These are phyloP conservation scores for Larimichthys crocea DNA, from an alignment of 2,113 vertebrate species.

Conservation along the genomic window DNA sequence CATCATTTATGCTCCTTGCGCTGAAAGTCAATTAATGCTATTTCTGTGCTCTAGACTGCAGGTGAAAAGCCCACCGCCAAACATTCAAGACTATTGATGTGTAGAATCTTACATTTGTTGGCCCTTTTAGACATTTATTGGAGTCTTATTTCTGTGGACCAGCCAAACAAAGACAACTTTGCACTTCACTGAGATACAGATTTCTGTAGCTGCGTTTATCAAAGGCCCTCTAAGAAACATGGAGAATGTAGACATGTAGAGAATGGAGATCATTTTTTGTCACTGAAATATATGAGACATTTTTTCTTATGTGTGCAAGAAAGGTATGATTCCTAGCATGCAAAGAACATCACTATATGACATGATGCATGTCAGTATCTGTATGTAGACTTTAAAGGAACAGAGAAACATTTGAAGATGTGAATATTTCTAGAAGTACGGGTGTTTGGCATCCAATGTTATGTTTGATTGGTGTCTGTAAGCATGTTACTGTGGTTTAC, in stretches of 20 bases:
- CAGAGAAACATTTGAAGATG: background rate
- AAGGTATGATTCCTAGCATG: background rate
- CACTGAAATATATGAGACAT: background rate
- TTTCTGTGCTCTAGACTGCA: slow-evolving; percentile 25
- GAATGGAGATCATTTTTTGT: background rate
- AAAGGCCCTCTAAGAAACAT: background rate
- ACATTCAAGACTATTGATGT: background rate
- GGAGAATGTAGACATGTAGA: too few species aligned
- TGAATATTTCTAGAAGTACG: background rate
- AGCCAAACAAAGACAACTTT: background rate
- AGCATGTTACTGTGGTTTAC: slow-evolving; percentile 24
- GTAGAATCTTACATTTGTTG: background rate
- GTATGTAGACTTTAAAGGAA: background rate
- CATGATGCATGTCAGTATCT: background rate
- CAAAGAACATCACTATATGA: background rate
- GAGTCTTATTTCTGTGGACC: background rate
- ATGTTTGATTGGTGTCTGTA: background rate
- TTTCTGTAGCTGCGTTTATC: background rate
- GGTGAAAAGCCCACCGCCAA: background rate
- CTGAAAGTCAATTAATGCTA: slow-evolving; percentile 53
- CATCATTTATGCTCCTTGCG: slow-evolving; percentile 42
- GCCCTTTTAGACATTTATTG: slow-evolving; percentile 20
- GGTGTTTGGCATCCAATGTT: background rate
- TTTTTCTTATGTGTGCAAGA: background rate
- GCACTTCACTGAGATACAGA: background rate